phyloP scores from a whole-genome alignment of 2,797 vertebrate genomes.

The Cyprinodon diabolis region DNA sequence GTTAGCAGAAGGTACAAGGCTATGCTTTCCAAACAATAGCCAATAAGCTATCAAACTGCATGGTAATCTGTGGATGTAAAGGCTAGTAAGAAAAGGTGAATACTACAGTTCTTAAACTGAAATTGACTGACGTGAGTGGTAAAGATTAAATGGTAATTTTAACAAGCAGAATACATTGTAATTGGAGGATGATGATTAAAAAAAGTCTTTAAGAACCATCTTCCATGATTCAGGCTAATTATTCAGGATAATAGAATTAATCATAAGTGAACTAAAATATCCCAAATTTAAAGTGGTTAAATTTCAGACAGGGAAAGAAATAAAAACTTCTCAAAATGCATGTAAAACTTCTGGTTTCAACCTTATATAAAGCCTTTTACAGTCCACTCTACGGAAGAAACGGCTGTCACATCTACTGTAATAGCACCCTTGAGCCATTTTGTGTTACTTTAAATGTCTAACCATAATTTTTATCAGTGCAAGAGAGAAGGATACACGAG shows the following conservation, averaged over 20 bases:
- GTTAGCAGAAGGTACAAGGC: too few species aligned
- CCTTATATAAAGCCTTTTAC: constrained; percentile 24
- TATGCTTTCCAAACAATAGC: too few species aligned
- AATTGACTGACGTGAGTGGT: background rate
- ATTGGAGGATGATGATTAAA: constrained; percentile 2
- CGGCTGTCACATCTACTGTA: constrained; percentile 31
- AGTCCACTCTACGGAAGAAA: constrained; percentile 60
- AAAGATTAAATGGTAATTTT: background rate
- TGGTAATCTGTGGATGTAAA: too few species aligned
- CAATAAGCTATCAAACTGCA: too few species aligned
- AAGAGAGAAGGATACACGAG: constrained; percentile 32
- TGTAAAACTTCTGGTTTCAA: background rate
- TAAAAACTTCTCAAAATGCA: background rate
- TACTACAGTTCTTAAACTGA: background rate
- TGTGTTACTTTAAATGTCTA: constrained; percentile 47
- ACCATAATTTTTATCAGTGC: constrained; percentile 51
- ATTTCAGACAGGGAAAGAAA: background rate
- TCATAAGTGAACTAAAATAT: constrained; percentile 10
- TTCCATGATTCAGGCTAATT: background rate
- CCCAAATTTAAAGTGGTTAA: background rate
- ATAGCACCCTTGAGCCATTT: constrained; percentile 41
- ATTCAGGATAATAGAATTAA: background rate
- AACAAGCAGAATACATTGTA: constrained; percentile 11
- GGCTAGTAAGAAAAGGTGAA: background rate
- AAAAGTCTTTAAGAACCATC: background rate